Percentiles rank a stretch among this genome's conserved stretches.
Evolutionary conservation across 2,113 vertebrate genomes (phyloP).

Genomic region (Otocyon megalotis): DNA sequence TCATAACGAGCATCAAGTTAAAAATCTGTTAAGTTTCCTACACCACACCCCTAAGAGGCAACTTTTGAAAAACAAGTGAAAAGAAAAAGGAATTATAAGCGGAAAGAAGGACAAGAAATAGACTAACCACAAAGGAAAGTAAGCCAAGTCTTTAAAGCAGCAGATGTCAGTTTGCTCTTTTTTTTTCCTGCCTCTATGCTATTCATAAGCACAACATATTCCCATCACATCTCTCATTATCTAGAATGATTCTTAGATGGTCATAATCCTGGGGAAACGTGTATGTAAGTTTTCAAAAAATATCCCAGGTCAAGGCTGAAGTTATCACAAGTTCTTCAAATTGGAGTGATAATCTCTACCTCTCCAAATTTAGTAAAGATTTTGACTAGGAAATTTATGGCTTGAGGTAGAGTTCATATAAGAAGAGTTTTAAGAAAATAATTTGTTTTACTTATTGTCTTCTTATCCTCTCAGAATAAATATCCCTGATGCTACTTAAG

Average conservation of each 20-base stretch:
- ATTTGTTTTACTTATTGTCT: not conserved
- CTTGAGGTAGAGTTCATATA: not conserved
- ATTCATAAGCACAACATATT: not conserved
- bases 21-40: not conserved
- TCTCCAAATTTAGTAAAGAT: not conserved
- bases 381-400: not conserved
- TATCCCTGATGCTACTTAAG: not conserved
- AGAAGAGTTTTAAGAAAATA: not conserved
- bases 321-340: not conserved
- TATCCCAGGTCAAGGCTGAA: not conserved
- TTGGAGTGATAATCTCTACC: not conserved
- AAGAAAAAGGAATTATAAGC: not conserved
- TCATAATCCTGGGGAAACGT: not conserved
- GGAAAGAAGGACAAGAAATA: not conserved
- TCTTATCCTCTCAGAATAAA: slow-evolving; percentile 11
- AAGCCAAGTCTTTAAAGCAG: not conserved
- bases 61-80: not conserved
- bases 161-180: not conserved
- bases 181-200: not conserved
- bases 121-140: not conserved
- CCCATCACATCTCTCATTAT: not conserved
- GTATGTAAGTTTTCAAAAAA: not conserved
- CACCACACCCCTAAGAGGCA: not conserved
- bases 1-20: not conserved
- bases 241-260: not conserved